These are phyloP conservation scores for Hypena proboscidalis DNA, from an alignment of 2,888 invertebrate species.

Conservation along the genomic window DNA sequence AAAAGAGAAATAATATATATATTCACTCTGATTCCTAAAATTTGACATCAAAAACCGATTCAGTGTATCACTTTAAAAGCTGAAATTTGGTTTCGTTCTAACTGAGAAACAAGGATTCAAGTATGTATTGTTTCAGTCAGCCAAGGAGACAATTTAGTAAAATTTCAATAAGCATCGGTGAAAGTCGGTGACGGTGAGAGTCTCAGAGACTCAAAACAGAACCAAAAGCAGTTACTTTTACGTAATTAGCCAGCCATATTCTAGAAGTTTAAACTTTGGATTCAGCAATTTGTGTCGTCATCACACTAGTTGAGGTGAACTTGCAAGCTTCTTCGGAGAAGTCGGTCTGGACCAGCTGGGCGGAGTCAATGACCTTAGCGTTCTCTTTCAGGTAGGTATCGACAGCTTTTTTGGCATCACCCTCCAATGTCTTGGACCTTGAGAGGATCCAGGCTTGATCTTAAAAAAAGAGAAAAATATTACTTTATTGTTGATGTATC, in stretches of 20 bases:
- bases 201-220: not conserved
- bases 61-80: not conserved
- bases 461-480: slow-evolving; percentile 41
- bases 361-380: slow-evolving; percentile 59
- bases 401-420: slow-evolving; percentile 64
- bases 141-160: no score
- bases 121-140: no score
- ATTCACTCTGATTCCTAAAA: not conserved
- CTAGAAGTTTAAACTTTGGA: slow-evolving; percentile 34
- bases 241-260: no score
- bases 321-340: slow-evolving; percentile 73
- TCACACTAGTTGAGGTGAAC: slow-evolving; percentile 53
- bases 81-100: no score
- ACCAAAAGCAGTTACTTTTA: no score
- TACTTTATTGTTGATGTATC: not conserved
- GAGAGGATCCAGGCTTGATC: slow-evolving; percentile 71
- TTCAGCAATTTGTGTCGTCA: slow-evolving; percentile 53
- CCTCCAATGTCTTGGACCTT: slow-evolving; percentile 63
- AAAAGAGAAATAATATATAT: not conserved
- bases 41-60: not conserved
- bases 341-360: slow-evolving; percentile 59
- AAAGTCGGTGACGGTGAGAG: no score
- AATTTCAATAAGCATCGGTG: no score
- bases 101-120: no score
- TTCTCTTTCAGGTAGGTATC: slow-evolving; percentile 65